Percentiles rank a stretch among this genome's conserved stretches.
These are phyloP conservation scores for Cerastoderma edule DNA, from an alignment of 2,888 invertebrate species.

Conservation along the genomic window DNA sequence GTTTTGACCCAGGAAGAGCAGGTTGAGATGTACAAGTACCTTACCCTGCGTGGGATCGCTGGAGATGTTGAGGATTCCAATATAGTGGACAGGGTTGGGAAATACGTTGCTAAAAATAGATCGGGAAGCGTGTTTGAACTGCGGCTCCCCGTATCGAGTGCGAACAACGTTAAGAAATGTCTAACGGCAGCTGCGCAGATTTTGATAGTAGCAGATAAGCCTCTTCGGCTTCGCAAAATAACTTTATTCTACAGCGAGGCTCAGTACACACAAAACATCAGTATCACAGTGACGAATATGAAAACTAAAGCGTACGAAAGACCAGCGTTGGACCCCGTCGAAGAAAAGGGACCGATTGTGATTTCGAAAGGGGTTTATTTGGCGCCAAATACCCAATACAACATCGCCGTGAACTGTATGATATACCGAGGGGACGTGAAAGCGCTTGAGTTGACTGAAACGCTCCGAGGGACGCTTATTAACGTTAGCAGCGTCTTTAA, in stretches of 20 bases:
- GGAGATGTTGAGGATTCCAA: constrained; percentile 33
- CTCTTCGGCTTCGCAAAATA: constrained; percentile 51
- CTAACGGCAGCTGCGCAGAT: constrained; percentile 55
- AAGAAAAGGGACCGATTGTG: constrained; percentile 46
- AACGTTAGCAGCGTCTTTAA: constrained; percentile 59
- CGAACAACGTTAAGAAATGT: constrained; percentile 52
- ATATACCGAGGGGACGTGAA: constrained; percentile 58
- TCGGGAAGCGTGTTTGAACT: constrained; percentile 59
- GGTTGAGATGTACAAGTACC: constrained; percentile 60
- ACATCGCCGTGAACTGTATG: constrained; percentile 53
- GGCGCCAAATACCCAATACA: constrained; percentile 54
- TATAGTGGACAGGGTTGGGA: constrained; percentile 47
- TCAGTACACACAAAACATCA: constrained; percentile 53
- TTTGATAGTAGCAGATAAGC: constrained; percentile 55
- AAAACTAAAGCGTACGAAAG: constrained; percentile 48
- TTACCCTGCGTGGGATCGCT: constrained; percentile 40
- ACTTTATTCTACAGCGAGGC: constrained; percentile 47
- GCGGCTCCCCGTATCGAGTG: constrained; percentile 43
- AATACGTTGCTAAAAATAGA: constrained; percentile 55
- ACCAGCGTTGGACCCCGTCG: constrained; percentile 50
- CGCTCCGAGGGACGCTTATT: constrained; percentile 47
- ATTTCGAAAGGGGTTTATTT: constrained; percentile 53
- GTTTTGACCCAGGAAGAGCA: constrained; percentile 54
- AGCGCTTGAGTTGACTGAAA: constrained; percentile 51
- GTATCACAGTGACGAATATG: constrained; percentile 54